Conservation (phyloP, 2,888 invertebrate genomes). For the Drosophila pseudotalamancana region DNA sequence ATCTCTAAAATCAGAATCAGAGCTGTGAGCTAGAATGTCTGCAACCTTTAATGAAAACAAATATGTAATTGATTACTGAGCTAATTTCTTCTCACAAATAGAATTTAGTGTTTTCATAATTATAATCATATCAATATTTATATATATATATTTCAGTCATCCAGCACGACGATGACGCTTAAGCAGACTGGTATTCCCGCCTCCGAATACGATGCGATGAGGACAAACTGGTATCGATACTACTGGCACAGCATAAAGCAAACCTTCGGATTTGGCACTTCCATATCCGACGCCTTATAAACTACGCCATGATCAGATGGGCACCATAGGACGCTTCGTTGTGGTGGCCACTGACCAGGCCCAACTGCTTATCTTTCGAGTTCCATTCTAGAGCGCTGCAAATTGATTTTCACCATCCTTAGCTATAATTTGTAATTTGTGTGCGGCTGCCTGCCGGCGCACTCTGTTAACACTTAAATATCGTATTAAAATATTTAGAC, state of each 20-base stretch:
- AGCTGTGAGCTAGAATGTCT: no score
- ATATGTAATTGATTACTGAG: no score
- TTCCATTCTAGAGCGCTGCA: conserved; percentile 37
- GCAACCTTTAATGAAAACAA: no score
- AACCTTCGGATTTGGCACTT: conserved; percentile 83
- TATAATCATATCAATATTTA: not conserved
- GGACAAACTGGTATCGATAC: conserved; percentile 95
- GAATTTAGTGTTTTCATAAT: no score
- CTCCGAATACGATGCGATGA: conserved; percentile 91
- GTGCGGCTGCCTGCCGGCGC: conserved; percentile 10
- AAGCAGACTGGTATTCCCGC: conserved; percentile 94
- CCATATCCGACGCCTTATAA: conserved; percentile 63
- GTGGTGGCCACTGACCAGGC: conserved; percentile 9
- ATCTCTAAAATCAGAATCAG: no score
- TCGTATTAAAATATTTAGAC: conserved; percentile 34
- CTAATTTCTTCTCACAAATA: no score
- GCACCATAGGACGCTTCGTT: conserved; percentile 9
- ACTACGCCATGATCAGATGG: conserved; percentile 4
- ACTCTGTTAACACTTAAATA: conserved; percentile 45
- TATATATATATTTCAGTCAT: conserved; percentile 86
- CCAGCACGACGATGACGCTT: conserved; percentile 93
- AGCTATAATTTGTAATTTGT: conserved; percentile 62
- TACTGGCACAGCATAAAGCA: conserved; percentile 97
- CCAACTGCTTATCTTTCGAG: conserved; percentile 19
- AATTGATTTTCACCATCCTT: conserved; percentile 21